Evolutionary conservation across 2,113 vertebrate species (phyloP).

Genomic region (Limnothrissa miodon): DNA sequence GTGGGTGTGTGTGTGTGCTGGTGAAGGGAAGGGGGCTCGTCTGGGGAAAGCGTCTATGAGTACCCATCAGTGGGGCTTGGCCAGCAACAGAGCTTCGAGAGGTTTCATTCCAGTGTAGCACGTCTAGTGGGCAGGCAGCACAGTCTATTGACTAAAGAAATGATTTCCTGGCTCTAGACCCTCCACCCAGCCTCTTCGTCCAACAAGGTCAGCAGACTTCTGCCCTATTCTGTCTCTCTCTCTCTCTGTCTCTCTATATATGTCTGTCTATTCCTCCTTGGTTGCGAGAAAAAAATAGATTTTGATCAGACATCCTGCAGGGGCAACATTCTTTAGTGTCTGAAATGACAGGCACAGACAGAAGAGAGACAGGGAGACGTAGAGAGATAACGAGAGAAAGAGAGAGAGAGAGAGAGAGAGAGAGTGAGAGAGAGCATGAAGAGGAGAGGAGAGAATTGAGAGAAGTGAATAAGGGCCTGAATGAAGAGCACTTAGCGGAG

Average conservation of each 20-base stretch:
- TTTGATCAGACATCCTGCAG: slow-evolving; percentile 42
- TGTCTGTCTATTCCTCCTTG: background rate
- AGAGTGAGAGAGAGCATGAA: slow-evolving; percentile 24
- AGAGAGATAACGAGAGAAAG: too few relatives aligned
- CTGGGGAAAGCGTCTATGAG: slow-evolving; percentile 52
- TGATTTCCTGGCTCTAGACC: slow-evolving; percentile 66
- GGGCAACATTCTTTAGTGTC: slow-evolving; percentile 54
- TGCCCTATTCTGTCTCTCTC: background rate
- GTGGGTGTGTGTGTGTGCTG: background rate
- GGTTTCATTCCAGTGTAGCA: slow-evolving; percentile 52
- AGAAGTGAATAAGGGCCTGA: slow-evolving; percentile 1
- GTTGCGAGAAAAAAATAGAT: slow-evolving; percentile 45
- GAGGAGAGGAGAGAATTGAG: background rate
- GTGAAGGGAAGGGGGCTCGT: slow-evolving; percentile 49
- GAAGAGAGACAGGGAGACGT: background rate
- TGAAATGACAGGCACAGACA: slow-evolving; percentile 44
- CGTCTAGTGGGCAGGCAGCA: slow-evolving; percentile 44
- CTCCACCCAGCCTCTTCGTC: slow-evolving; percentile 48
- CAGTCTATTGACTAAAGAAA: slow-evolving; percentile 55
- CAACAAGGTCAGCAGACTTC: slow-evolving; percentile 71
- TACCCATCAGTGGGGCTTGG: slow-evolving; percentile 22
- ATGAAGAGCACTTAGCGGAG: slow-evolving; percentile 7
- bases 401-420: background rate
- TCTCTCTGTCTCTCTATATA: background rate
- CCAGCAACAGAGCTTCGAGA: slow-evolving; percentile 51